Conservation (phyloP, 2,797 vertebrate genomes). For the Tenualosa thibaudeaui region DNA sequence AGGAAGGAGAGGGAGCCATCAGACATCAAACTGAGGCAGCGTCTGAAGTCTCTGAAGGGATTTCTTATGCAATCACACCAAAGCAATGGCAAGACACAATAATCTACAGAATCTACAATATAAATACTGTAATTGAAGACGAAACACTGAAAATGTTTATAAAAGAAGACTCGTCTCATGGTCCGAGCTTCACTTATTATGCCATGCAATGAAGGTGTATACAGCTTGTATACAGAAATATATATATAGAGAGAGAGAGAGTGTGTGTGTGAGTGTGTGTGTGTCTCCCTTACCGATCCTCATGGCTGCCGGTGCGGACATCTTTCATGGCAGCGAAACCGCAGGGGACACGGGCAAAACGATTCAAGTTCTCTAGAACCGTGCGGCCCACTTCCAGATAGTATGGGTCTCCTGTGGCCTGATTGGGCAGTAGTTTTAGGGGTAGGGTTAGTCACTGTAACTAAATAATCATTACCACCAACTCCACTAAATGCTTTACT, state of each 20-base stretch:
- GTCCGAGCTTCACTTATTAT: too few relatives aligned
- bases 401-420: conserved; percentile 97
- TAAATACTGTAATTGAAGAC: neutral
- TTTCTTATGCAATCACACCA: too few relatives aligned
- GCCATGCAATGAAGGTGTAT: too few relatives aligned
- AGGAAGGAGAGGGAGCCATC: neutral
- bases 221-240: neutral
- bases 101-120: neutral
- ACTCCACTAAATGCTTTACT: neutral
- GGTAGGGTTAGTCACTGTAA: neutral
- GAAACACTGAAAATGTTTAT: too few relatives aligned
- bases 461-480: neutral
- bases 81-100: too few relatives aligned
- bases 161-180: too few relatives aligned
- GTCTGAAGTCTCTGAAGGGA: neutral
- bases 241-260: neutral
- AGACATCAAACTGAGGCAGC: neutral
- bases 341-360: conserved; percentile 95
- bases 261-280: neutral
- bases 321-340: conserved; percentile 99
- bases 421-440: neutral
- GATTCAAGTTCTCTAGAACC: conserved; percentile 97
- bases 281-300: conserved; percentile 84
- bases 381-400: conserved; percentile 97
- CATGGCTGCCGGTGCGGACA: conserved; percentile 96